Conservation (phyloP, 2,888 invertebrate species). For the Aporophyla lueneburgensis region DNA sequence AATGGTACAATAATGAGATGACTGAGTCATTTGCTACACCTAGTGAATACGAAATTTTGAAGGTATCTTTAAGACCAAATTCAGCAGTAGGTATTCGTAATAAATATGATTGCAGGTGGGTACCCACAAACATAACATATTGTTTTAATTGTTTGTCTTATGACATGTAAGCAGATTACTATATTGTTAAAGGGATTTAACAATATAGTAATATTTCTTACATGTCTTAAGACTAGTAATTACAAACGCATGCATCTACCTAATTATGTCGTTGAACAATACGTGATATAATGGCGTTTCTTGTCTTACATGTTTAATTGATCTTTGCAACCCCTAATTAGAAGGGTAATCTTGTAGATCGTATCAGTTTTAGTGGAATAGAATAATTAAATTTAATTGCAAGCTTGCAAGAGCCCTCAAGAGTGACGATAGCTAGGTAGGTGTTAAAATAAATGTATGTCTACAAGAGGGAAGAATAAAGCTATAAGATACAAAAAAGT, state of each 20-base stretch:
- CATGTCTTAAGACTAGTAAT: constrained; percentile 33
- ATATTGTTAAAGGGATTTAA: not conserved
- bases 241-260: constrained; percentile 3
- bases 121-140: too few species aligned
- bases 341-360: constrained; percentile 45
- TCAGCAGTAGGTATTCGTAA: too few species aligned
- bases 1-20: not conserved
- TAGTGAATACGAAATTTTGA: not conserved
- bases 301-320: constrained; percentile 62
- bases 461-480: not conserved
- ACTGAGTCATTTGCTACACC: not conserved
- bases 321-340: constrained; percentile 62
- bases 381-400: constrained; percentile 32
- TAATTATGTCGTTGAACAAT: constrained; percentile 38
- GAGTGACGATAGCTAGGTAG: not conserved
- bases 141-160: too few species aligned
- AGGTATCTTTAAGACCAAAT: not conserved
- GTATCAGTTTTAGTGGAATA: constrained; percentile 45
- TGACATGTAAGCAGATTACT: too few species aligned
- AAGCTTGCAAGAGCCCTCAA: constrained; percentile 5
- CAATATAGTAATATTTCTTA: not conserved
- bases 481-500: too few species aligned
- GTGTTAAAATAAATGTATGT: not conserved
- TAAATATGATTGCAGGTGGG: not conserved
- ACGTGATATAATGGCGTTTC: constrained; percentile 41